A percentile compares a stretch with the other conserved stretches of the same genome.
These are phyloP conservation scores for Bothrops jararaca DNA, from an alignment of 2,113 vertebrate genomes.

Conservation along the genomic window DNA sequence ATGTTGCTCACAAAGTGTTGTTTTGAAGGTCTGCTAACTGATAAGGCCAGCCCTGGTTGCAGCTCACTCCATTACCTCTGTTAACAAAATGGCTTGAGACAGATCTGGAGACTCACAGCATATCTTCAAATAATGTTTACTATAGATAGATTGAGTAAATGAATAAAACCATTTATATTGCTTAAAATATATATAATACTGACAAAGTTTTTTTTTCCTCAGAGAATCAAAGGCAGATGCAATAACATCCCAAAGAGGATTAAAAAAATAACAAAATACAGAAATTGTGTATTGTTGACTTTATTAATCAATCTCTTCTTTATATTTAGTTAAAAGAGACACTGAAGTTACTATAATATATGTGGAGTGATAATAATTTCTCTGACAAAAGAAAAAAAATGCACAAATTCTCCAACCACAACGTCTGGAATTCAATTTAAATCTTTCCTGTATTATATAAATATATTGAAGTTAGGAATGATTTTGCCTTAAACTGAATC, in stretches of 20 bases:
- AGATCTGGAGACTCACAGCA: neutral
- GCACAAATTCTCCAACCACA: neutral
- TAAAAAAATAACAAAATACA: neutral
- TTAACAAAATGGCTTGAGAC: neutral
- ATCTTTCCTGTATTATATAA: slow-evolving; percentile 4
- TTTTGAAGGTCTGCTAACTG: neutral
- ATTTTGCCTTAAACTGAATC: neutral
- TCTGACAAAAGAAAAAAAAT: neutral
- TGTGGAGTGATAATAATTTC: neutral
- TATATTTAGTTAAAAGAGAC: neutral
- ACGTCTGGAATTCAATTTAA: slow-evolving; percentile 11
- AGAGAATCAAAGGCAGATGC: neutral
- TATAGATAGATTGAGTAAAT: neutral
- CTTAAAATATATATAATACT: neutral
- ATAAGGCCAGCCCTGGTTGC: neutral
- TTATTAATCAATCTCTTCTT: slow-evolving; percentile 6
- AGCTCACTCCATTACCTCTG: neutral
- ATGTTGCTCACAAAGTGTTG: neutral
- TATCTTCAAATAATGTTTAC: neutral
- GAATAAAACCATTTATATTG: neutral
- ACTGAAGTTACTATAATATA: neutral
- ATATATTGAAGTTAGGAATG: neutral
- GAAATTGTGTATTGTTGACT: slow-evolving; percentile 1
- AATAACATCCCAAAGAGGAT: slow-evolving; percentile 4
- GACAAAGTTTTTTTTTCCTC: neutral